A percentile compares a stretch with the other conserved stretches of the same genome.
These are phyloP conservation scores for Eristalinus aeneus DNA, from an alignment of 2,888 invertebrate genomes.

Conservation along the genomic window DNA sequence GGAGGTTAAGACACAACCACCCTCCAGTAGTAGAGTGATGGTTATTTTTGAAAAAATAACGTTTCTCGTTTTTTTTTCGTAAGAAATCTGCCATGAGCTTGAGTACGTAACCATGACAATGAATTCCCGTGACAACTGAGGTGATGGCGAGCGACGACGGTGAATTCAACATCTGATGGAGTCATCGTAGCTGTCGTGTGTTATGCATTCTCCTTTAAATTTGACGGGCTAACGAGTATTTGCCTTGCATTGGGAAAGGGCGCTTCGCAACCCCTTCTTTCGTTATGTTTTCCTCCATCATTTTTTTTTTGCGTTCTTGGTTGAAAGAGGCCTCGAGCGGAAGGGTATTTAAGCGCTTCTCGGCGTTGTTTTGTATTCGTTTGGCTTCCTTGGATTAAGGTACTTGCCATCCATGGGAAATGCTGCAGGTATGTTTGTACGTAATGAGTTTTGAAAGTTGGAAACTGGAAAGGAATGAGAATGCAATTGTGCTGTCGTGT, in stretches of 20 bases:
- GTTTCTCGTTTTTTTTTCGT: neutral
- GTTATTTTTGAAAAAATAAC: neutral
- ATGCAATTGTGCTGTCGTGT: neutral
- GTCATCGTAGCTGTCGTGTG: neutral
- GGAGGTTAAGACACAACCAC: neutral
- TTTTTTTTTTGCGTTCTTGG: too few relatives aligned
- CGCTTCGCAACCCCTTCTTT: slow-evolving; percentile 37
- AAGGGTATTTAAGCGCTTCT: neutral
- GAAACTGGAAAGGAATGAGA: neutral
- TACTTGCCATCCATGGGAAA: neutral
- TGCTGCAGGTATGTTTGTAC: neutral
- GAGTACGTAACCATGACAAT: slow-evolving; percentile 53
- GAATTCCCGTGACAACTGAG: slow-evolving; percentile 24
- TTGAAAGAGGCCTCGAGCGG: neutral
- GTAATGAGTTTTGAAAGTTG: neutral
- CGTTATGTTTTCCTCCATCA: neutral
- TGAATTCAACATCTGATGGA: neutral
- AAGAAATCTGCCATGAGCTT: slow-evolving; percentile 23
- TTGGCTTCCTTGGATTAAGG: neutral
- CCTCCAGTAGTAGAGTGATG: neutral
- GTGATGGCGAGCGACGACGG: slow-evolving; percentile 4
- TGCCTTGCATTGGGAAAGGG: slow-evolving; percentile 61
- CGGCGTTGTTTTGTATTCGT: neutral
- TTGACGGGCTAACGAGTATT: slow-evolving; percentile 64
- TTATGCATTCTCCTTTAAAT: slow-evolving; percentile 20